These are phyloP conservation scores for Uloborus plumipes DNA, from an alignment of 2,888 invertebrate species.

Conservation along the genomic window DNA sequence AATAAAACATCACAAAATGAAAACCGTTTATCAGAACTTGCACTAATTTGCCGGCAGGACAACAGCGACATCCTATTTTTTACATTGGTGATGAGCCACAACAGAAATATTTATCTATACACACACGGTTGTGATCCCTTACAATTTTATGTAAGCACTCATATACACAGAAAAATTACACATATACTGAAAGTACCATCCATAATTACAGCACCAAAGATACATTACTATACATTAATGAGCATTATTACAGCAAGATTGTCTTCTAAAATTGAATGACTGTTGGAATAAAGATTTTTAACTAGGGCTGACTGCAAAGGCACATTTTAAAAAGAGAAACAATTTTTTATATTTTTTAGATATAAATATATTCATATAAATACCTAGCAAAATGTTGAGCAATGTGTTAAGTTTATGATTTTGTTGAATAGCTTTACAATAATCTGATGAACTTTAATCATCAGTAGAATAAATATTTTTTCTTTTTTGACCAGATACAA, in stretches of 20 bases:
- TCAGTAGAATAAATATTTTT: too few relatives aligned
- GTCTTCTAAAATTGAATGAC: slow-evolving; percentile 41
- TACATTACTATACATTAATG: slow-evolving; percentile 50
- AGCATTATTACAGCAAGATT: slow-evolving; percentile 58
- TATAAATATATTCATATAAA: slow-evolving; percentile 29
- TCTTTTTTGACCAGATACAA: too few relatives aligned
- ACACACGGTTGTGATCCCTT: slow-evolving; percentile 9
- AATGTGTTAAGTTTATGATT: slow-evolving; percentile 28
- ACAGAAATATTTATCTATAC: slow-evolving; percentile 3
- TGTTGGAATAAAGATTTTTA: slow-evolving; percentile 38
- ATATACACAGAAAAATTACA: neutral
- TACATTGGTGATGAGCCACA: too few relatives aligned
- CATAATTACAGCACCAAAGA: slow-evolving; percentile 47
- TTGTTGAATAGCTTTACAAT: too few relatives aligned
- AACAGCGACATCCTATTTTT: too few relatives aligned
- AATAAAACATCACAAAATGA: too few relatives aligned
- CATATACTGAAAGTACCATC: slow-evolving; percentile 10
- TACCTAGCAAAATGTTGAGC: slow-evolving; percentile 47
- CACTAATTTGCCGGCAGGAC: too few relatives aligned
- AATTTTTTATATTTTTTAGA: slow-evolving; percentile 17
- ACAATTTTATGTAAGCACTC: neutral
- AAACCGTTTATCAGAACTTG: too few relatives aligned
- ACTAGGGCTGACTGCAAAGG: slow-evolving; percentile 56
- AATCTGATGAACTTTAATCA: too few relatives aligned
- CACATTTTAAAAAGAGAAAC: slow-evolving; percentile 52